Evolutionary conservation across 1,140 invertebrate species (phyloP).

Genomic region (Drosophila kepulauana): DNA sequence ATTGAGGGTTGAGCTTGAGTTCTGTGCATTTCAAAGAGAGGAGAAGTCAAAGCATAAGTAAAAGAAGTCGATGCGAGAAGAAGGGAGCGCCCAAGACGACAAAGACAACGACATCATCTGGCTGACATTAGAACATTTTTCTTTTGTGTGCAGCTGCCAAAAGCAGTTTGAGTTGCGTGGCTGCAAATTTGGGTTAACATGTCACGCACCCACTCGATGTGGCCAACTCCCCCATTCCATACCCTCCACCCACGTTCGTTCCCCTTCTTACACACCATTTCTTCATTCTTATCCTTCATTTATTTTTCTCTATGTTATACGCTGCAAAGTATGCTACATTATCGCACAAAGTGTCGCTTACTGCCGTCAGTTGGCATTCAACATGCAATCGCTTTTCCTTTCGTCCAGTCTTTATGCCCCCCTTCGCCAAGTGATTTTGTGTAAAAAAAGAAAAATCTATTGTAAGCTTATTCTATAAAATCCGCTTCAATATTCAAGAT

Average conservation of each 20-base stretch:
- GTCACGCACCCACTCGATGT: slow-evolving; percentile 66
- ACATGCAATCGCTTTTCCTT: slow-evolving; percentile 10
- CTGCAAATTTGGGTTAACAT: slow-evolving; percentile 84
- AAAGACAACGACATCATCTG: slow-evolving; percentile 60
- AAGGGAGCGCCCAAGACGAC: slow-evolving; percentile 4
- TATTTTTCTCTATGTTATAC: slow-evolving; percentile 8
- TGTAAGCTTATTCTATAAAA: neutral
- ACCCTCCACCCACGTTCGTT: neutral
- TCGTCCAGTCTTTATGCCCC: neutral
- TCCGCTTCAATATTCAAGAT: neutral
- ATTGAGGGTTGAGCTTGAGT: slow-evolving; percentile 45
- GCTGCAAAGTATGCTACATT: slow-evolving; percentile 71
- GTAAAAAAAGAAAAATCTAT: neutral
- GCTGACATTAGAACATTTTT: slow-evolving; percentile 75
- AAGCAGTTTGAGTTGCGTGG: slow-evolving; percentile 70
- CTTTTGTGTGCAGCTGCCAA: slow-evolving; percentile 77
- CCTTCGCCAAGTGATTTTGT: neutral
- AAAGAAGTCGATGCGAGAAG: slow-evolving; percentile 1
- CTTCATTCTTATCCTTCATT: neutral
- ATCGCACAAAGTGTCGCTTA: slow-evolving; percentile 74
- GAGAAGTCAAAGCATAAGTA: neutral
- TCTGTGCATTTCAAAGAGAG: neutral
- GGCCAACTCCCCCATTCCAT: neutral
- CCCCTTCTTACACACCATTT: too few species aligned
- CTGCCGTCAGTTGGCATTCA: slow-evolving; percentile 64